Base-by-base conservation (phyloP, 2,797 vertebrate species). In the Tragelaphus eurycerus region DNA sequence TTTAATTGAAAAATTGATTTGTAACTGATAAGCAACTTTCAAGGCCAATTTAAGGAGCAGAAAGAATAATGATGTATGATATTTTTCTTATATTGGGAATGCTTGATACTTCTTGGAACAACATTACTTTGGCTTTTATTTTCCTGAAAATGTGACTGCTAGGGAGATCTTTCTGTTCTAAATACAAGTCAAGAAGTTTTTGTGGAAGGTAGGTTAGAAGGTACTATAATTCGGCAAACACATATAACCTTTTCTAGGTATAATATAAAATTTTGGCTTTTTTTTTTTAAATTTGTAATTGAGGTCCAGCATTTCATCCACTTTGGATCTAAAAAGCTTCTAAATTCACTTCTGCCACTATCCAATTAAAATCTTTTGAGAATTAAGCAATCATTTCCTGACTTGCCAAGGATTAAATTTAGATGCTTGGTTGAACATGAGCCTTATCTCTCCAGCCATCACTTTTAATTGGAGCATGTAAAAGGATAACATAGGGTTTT, bases 401-500 rank as follows among this genome's bases (percentile, higher is more conserved):
- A 97, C 71, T 97, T 98, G 97, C 92, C 29, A 96, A 92, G 85
- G 95, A 96, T 98, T 98, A 98, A 95, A 98, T 93, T 96, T 97
- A 98, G 96, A 97, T 97, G 90, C 92, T 97, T 98, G 83, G 76
- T 95, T 98, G 98, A 98, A 98, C 78, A 96, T 34, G 93, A 98
- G 62, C 78, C 95, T 97, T 98, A 98, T 98, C 97, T 98, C 97
- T 98, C 95, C 98, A 98, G 97, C 93, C 93, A 96, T 98, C 98
- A 98, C 95, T 98, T 98, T 98, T 97, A 98, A 98, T 97, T 98
- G 98, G 98, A 98, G 98, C 96, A 97, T 89, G 90, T 96, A 97
- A 95, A 97, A 98, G 95, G 98, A 98, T 97, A 98, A 95, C 96
- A 97, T 88, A 98, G 97, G 93, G 97, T 97, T 98, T 95, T 93